Evolutionary conservation across 2,113 vertebrate genomes (phyloP).

Genomic region (Sminthopsis crassicaudata): DNA sequence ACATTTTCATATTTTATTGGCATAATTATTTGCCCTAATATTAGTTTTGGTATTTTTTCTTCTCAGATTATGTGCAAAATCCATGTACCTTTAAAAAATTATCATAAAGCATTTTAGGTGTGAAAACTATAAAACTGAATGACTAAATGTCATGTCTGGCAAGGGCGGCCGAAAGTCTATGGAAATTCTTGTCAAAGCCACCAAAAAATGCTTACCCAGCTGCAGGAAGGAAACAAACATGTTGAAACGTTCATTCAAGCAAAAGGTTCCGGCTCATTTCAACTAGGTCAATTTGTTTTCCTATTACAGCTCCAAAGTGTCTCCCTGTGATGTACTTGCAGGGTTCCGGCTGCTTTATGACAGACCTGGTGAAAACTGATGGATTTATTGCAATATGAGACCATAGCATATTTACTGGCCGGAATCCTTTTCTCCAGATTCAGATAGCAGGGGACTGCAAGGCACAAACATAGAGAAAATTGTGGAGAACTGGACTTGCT

Average conservation of each 20-base stretch:
- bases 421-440: background rate
- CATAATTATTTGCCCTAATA: background rate
- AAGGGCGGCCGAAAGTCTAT: constrained; percentile 17
- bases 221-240: constrained; percentile 69
- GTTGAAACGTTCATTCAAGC: constrained; percentile 51
- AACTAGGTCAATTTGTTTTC: constrained; percentile 48
- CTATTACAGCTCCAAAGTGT: constrained; percentile 36
- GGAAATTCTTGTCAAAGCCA: constrained; percentile 60
- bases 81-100: background rate
- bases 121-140: constrained; percentile 9
- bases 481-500: constrained; percentile 15
- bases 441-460: background rate
- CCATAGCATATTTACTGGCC: constrained; percentile 57
- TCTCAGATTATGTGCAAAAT: background rate
- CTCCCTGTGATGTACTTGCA: constrained; percentile 44
- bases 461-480: background rate
- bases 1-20: background rate
- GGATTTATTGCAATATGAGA: constrained; percentile 48
- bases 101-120: constrained; percentile 39
- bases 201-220: constrained; percentile 63
- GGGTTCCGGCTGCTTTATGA: constrained; percentile 27
- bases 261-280: constrained; percentile 72
- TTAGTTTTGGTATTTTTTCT: background rate
- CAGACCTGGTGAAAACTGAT: constrained; percentile 36
- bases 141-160: background rate